Conservation (phyloP, 2,888 invertebrate species). For the Caenorhabditis imperialis region DNA sequence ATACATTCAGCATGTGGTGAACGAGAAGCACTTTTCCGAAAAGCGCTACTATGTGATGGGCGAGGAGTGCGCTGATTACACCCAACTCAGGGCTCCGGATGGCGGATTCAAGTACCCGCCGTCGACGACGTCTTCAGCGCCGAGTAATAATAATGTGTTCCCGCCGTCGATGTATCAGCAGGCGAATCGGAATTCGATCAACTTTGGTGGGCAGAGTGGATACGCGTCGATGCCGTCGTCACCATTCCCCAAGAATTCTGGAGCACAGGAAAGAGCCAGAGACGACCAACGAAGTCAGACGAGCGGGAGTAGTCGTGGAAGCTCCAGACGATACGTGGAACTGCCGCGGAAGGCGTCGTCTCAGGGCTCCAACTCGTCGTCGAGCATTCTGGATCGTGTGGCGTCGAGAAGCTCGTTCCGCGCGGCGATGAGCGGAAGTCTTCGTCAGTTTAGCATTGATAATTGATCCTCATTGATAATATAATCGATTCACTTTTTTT, state of each 20-base stretch:
- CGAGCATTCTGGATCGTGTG: slow-evolving; percentile 19
- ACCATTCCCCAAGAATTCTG: slow-evolving; percentile 19
- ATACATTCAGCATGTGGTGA: slow-evolving; percentile 9
- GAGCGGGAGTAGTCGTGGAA: slow-evolving; percentile 30
- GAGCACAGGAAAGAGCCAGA: slow-evolving; percentile 13
- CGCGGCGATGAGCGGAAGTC: slow-evolving; percentile 44
- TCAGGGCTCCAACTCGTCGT: slow-evolving; percentile 14
- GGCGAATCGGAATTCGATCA: slow-evolving; percentile 6
- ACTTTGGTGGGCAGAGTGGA: slow-evolving; percentile 20
- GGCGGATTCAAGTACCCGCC: slow-evolving; percentile 27
- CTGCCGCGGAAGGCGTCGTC: slow-evolving; percentile 33
- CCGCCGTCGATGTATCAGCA: slow-evolving; percentile 25
- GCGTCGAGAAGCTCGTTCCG: slow-evolving; percentile 41
- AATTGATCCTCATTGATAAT: neutral
- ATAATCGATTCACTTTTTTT: neutral
- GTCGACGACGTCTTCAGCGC: slow-evolving; percentile 22
- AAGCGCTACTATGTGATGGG: slow-evolving; percentile 22
- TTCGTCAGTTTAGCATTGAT: slow-evolving; percentile 30
- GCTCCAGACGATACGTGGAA: slow-evolving; percentile 38
- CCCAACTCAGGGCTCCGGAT: slow-evolving; percentile 25
- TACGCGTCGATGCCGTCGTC: slow-evolving; percentile 51
- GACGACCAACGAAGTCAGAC: slow-evolving; percentile 41
- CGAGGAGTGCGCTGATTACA: slow-evolving; percentile 34
- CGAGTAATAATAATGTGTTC: slow-evolving; percentile 19
- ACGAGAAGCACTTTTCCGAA: slow-evolving; percentile 9